Evolutionary conservation across 2,888 invertebrate species (phyloP).

Genomic region (Morpho deidamia): DNA sequence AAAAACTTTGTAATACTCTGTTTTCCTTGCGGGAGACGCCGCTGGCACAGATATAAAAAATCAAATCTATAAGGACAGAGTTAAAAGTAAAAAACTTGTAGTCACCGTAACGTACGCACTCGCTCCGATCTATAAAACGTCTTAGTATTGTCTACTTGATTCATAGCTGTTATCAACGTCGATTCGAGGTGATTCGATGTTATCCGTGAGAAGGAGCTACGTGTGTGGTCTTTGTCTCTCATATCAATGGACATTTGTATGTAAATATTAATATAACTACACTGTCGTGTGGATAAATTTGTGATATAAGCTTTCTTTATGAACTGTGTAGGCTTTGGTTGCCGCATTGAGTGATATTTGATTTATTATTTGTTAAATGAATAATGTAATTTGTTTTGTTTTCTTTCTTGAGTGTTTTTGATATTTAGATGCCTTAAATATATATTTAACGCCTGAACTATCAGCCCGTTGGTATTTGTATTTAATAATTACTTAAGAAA

Average conservation of each 20-base stretch:
- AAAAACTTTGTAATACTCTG: too few relatives aligned
- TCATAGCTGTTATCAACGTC: conserved; percentile 30
- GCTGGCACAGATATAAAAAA: neutral
- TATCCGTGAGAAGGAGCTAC: conserved; percentile 27
- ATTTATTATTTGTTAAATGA: neutral
- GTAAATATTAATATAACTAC: conserved; percentile 4
- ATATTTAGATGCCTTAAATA: too few relatives aligned
- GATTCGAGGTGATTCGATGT: conserved; percentile 23
- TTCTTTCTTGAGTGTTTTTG: too few relatives aligned
- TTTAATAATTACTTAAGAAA: too few relatives aligned
- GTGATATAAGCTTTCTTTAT: conserved; percentile 1
- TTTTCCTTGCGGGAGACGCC: too few relatives aligned
- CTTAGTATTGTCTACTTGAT: conserved; percentile 44
- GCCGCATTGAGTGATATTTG: neutral
- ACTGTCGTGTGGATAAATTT: neutral
- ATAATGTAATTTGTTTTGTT: neutral
- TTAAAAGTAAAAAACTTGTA: conserved; percentile 14
- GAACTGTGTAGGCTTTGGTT: neutral
- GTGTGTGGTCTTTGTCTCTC: conserved; percentile 30
- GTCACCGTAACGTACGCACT: conserved; percentile 33
- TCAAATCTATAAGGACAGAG: neutral
- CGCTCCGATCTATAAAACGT: conserved; percentile 60
- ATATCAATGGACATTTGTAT: conserved; percentile 4
- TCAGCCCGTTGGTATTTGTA: too few relatives aligned
- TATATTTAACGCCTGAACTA: too few relatives aligned